Conservation (phyloP, 2,113 vertebrate genomes). For the Athene noctua region DNA sequence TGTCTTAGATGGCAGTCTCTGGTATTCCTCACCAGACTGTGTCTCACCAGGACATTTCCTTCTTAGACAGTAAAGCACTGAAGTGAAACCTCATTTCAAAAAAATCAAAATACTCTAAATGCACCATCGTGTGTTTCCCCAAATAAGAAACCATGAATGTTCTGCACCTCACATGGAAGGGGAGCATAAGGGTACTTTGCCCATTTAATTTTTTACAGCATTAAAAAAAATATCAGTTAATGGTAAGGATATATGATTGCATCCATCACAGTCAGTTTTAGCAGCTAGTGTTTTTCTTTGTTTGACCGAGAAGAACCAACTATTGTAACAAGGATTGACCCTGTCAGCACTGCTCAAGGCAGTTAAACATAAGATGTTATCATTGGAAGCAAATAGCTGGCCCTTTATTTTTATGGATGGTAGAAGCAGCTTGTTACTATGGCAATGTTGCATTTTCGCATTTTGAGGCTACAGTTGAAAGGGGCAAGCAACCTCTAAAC, state of each 20-base stretch:
- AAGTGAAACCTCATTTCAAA: neutral
- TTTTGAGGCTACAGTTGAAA: conserved; percentile 3
- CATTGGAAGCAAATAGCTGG: conserved; percentile 27
- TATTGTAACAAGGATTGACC: conserved; percentile 31
- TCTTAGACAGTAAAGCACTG: neutral
- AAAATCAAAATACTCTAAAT: neutral
- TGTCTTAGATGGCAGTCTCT: neutral
- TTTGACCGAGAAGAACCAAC: neutral
- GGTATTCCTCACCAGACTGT: neutral
- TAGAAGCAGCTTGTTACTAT: neutral
- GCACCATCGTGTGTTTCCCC: neutral
- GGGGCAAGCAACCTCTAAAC: conserved; percentile 38
- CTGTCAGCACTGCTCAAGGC: neutral
- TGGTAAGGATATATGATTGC: neutral
- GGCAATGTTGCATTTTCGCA: conserved; percentile 18
- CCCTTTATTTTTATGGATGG: conserved; percentile 37
- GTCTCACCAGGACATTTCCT: neutral
- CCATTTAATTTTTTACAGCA: neutral
- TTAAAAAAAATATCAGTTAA: neutral
- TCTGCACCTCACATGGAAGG: neutral
- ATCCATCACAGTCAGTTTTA: neutral
- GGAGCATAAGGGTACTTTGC: neutral
- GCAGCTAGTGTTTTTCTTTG: conserved; percentile 8
- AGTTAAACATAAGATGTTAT: conserved; percentile 33
- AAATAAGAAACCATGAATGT: neutral